Base-by-base conservation (phyloP, 64 coral and sea anemone species). In the Orbicella faveolata region DNA sequence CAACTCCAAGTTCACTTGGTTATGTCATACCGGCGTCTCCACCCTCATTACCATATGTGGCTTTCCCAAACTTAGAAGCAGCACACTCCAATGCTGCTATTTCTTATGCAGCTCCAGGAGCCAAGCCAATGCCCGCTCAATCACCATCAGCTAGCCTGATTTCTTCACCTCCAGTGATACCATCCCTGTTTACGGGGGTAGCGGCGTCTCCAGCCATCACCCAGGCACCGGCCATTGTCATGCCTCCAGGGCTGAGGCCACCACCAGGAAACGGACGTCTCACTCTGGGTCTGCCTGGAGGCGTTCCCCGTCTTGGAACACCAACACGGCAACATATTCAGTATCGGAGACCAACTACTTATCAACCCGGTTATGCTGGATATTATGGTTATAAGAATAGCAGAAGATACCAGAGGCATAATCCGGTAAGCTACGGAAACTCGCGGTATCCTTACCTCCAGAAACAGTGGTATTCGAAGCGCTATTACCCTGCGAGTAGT, bases 241-340 rank as follows among this genome's bases (percentile, higher is more conserved):
- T 90, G 89, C 78, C 78, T 26, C 89, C 89, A 13, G 89, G 89
- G 36, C 19, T 82, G 7, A 73, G 10, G 37, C 89, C 89, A 79
- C 78, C 78, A 0, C 82, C 61, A 25, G 61, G 37, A 23, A 85
- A 85, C 12, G 44, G 65, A 85, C 36, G 36, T n/a, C 0, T 37
- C 0, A 72, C 10, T 65, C 21, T 79, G 9, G 51, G 9, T 52
- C 48, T 79, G 7, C 20, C 6, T 57, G 52, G 20, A 57, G 77
- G 11, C 6, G 3, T 30, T n/a, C 77, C 44, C 14, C 20, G 48
- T 10, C 23, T 54, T 57, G 9, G 52, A 21, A 54, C 57, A 57
- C 23, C 77, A 14, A 18, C 21, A 57, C 48, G 52, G 23, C 48
- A 30, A 57, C 9, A 79, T 15, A 15, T 23, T 33, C 19, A 21